Evolutionary conservation across 2,113 vertebrate species (phyloP), one percentile per base, ranked within the genome.

Genomic region (Panthera tigris): DNA sequence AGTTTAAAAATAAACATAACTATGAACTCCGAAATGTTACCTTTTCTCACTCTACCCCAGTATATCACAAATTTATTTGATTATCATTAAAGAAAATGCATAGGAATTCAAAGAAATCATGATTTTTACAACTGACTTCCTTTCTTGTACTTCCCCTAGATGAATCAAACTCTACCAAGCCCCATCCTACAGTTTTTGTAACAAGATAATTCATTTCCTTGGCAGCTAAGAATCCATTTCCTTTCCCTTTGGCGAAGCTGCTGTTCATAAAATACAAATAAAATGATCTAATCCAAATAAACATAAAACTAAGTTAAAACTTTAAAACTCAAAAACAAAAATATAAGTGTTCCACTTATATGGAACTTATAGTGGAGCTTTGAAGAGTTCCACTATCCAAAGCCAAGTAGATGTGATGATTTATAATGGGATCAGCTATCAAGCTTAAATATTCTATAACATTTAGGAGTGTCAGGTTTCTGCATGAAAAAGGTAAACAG

Each of bases 41-140:
- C 41, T 71, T 94, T 66, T 87, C 9, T 89, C 15, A 97, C 55
- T 82, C 74, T 85, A 82, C n/a, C 27, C 29, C 18, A 91, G 13
- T 74, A 81, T 95, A 65, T 84, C n/a, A 93, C 45, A 93, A 92
- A 82, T 88, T 73, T 36, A 92, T 27, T 88, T 96, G 91, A 93
- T 45, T 7, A 79, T 36, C 68, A 39, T 80, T 88, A 86, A 65
- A 94, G 29, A 66, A 61, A 89, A 74, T 81, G 81, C 55, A 79
- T 39, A 84, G 23, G 21, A 97, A 89, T 90, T 50, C 27, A 65
- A 95, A 88, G 5, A 93, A 95, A 76, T 76, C 23, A n/a, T 61
- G 23, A 86, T 78, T 94, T 97, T 97, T 89, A 95, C 10, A 94
- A 63, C 2, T 8, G 11, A 96, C 13, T 61, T 18, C 10, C 16